These are phyloP conservation scores for Thamnophis elegans DNA, from an alignment of 2,797 vertebrate genomes.

Conservation along the genomic window DNA sequence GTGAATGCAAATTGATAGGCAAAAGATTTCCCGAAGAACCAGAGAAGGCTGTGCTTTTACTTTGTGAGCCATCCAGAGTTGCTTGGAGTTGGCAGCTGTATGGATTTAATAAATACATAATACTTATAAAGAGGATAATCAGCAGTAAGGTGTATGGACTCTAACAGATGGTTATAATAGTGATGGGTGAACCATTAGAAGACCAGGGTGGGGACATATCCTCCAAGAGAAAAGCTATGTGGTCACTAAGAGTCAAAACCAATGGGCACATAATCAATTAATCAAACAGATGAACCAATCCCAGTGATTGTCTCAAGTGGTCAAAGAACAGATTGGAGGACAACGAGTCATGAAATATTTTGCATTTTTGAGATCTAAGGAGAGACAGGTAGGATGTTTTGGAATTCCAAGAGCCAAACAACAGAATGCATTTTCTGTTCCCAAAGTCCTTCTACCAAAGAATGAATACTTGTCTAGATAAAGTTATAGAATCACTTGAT, in stretches of 20 bases:
- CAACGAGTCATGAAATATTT: background rate
- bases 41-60: background rate
- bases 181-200: background rate
- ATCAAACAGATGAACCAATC: background rate
- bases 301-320: background rate
- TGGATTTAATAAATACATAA: background rate
- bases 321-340: background rate
- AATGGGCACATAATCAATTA: background rate
- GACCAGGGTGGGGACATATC: background rate
- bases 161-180: background rate
- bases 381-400: background rate
- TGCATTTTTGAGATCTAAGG: background rate
- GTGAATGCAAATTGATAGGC: background rate
- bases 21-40: background rate
- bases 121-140: background rate
- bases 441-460: background rate
- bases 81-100: background rate
- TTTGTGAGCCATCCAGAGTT: background rate
- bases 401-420: background rate
- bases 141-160: background rate
- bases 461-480: background rate
- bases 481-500: background rate
- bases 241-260: background rate
- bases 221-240: background rate
- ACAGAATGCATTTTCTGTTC: background rate